A percentile compares a stretch with the other conserved stretches of the same genome.
phyloP scores from a whole-genome alignment of 2,113 vertebrate genomes.

The Aptenodytes patagonicus region DNA sequence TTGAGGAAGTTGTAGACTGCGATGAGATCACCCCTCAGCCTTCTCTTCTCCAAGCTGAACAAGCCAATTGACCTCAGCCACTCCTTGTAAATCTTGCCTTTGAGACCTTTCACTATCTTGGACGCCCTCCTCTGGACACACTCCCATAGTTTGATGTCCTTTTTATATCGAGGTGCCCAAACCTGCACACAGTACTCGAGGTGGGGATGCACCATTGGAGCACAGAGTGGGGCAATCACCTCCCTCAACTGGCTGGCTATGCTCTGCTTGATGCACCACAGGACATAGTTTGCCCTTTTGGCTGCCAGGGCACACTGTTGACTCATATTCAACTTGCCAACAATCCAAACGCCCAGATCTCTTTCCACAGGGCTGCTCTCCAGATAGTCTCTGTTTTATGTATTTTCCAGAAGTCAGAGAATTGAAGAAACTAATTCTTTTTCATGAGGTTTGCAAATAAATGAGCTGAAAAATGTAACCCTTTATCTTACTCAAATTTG shows the following conservation, averaged over 20 bases:
- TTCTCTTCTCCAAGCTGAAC: neutral
- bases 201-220: accelerated
- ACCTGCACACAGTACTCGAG: accelerated
- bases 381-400: neutral
- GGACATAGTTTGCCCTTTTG: accelerated
- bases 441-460: neutral
- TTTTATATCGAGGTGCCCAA: accelerated
- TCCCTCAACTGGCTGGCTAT: accelerated
- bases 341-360: neutral
- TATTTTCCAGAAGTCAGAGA: neutral
- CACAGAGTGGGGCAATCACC: neutral
- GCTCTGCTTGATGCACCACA: neutral
- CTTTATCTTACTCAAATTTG: neutral
- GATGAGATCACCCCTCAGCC: neutral
- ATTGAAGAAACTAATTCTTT: neutral
- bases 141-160: neutral
- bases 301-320: neutral
- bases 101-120: neutral
- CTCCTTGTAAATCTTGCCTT: neutral
- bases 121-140: accelerated
- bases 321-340: neutral
- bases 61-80: neutral
- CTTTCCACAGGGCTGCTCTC: neutral
- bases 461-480: neutral
- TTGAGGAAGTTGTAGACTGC: neutral